Conservation (phyloP, 1,140 invertebrate species). For the Atta colombica region DNA sequence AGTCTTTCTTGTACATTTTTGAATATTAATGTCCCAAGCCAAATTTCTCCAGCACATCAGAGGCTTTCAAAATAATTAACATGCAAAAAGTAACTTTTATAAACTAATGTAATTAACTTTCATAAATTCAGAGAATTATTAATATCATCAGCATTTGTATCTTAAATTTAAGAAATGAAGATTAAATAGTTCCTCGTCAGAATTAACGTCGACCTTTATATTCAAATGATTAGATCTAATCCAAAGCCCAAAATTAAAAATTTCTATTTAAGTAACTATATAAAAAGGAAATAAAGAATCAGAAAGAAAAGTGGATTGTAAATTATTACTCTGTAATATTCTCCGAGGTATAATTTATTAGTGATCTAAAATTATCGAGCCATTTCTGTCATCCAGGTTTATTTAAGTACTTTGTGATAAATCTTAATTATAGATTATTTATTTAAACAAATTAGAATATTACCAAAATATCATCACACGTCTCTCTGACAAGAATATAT, state of each 20-base stretch:
- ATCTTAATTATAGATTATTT: conserved; percentile 2
- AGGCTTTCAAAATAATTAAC: too few species aligned
- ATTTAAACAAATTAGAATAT: conserved; percentile 14
- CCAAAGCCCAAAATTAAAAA: background rate
- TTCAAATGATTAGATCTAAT: background rate
- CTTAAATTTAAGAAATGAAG: background rate
- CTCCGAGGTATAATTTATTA: conserved; percentile 1
- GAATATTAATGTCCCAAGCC: too few species aligned
- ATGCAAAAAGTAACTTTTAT: too few species aligned
- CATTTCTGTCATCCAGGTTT: background rate
- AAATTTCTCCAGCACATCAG: too few species aligned
- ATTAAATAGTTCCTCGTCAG: background rate
- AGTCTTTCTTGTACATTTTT: too few species aligned
- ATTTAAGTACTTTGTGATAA: conserved; percentile 5
- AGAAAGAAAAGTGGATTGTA: background rate
- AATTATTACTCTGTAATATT: background rate
- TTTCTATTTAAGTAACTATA: background rate
- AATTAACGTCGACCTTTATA: background rate
- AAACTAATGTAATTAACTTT: background rate
- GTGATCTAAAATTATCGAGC: background rate
- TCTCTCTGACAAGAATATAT: background rate
- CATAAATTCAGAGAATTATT: background rate
- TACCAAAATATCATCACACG: background rate
- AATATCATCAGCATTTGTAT: background rate
- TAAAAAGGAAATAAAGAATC: background rate